Conservation (phyloP, 2,888 invertebrate genomes). For the Artemia sinica region DNA sequence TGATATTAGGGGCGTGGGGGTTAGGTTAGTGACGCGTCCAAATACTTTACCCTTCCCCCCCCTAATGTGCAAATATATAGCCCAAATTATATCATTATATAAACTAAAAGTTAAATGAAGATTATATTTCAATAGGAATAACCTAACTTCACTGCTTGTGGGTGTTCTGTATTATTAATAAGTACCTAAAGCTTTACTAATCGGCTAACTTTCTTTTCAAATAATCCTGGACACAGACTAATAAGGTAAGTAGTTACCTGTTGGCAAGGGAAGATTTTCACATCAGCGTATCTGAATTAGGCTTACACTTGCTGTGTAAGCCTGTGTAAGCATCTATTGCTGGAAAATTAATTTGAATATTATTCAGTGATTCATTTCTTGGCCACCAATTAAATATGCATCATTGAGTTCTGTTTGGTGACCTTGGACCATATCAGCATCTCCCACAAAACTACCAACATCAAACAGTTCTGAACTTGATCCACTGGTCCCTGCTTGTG, state of each 20-base stretch:
- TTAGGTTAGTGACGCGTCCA: too few species aligned
- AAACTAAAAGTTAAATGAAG: too few species aligned
- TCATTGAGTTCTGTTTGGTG: not conserved
- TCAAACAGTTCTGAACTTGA: not conserved
- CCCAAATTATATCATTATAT: too few species aligned
- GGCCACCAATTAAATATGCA: constrained; percentile 7
- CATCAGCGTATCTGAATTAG: not conserved
- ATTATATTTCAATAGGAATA: too few species aligned
- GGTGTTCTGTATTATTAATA: too few species aligned
- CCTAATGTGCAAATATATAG: too few species aligned
- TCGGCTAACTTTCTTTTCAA: too few species aligned
- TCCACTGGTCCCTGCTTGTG: not conserved
- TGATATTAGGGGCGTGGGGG: too few species aligned
- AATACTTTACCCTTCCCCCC: too few species aligned
- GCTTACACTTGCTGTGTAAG: constrained; percentile 11
- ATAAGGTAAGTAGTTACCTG: not conserved
- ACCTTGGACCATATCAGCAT: not conserved
- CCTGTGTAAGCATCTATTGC: not conserved
- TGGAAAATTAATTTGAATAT: not conserved
- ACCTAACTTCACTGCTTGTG: too few species aligned
- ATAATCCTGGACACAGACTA: too few species aligned
- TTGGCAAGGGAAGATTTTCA: constrained; percentile 6
- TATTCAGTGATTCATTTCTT: not conserved
- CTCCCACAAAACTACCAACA: not conserved
- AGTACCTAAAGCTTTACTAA: too few species aligned